These are phyloP conservation scores for Lerista edwardsae DNA, from an alignment of 2,797 vertebrate genomes.

Conservation along the genomic window DNA sequence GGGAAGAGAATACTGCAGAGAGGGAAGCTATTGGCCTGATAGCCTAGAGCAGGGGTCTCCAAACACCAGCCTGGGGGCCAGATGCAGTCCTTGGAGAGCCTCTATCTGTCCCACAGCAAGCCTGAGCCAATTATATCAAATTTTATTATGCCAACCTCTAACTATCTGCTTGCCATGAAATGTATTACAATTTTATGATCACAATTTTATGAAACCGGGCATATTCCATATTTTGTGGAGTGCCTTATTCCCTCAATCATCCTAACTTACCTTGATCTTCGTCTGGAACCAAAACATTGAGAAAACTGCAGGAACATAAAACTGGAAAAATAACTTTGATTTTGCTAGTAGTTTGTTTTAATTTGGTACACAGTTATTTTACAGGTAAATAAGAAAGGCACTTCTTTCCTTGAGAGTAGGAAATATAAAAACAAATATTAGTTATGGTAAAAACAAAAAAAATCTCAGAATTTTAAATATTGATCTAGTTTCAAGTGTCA, in stretches of 20 bases:
- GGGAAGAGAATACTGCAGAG: background rate
- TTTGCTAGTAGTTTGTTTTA: slow-evolving; percentile 25
- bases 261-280: background rate
- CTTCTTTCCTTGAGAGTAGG: background rate
- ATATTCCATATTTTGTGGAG: too few species aligned
- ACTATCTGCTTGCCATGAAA: background rate
- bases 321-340: background rate
- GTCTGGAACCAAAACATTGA: background rate
- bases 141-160: background rate
- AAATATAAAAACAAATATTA: background rate
- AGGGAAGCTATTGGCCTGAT: background rate
- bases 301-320: background rate
- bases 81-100: too few species aligned
- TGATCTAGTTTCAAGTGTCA: background rate
- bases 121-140: background rate
- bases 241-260: background rate
- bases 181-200: too few species aligned
- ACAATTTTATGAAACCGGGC: background rate
- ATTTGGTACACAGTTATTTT: slow-evolving; percentile 29
- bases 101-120: too few species aligned
- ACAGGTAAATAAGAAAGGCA: slow-evolving; percentile 8
- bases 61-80: too few species aligned
- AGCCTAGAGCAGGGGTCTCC: background rate
- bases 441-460: background rate
- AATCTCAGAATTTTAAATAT: background rate